A percentile compares a stretch with the other conserved stretches of the same genome.
Conservation (phyloP, 2,113 vertebrate species). For the Cervus canadensis region DNA sequence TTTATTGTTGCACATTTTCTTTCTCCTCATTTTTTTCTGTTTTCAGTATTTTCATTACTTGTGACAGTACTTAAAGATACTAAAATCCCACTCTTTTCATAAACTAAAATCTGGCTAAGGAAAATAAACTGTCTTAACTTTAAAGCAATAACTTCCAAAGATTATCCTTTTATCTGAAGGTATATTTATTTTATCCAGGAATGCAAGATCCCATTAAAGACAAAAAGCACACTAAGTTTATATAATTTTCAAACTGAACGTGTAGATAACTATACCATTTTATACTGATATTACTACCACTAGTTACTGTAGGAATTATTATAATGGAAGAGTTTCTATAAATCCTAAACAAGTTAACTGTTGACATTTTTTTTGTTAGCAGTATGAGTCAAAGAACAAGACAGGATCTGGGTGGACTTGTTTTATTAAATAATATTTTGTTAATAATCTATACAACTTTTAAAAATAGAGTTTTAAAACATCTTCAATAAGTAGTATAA, state of each 20-base stretch:
- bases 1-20: neutral
- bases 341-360: neutral
- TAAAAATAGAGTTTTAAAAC: neutral
- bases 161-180: neutral
- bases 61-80: neutral
- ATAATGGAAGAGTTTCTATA: neutral
- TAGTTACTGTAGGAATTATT: neutral
- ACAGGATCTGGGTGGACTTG: neutral
- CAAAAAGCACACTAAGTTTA: constrained; percentile 1
- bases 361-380: neutral
- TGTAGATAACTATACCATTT: neutral
- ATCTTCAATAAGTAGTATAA: neutral
- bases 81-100: neutral
- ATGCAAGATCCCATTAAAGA: neutral
- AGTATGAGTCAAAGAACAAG: neutral
- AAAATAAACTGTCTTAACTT: neutral
- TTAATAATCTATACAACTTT: neutral
- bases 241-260: neutral
- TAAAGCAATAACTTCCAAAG: neutral
- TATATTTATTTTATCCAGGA: neutral
- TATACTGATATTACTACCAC: neutral
- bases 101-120: constrained; percentile 21
- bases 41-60: constrained; percentile 4
- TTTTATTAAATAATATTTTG: neutral
- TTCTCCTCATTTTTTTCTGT: neutral